Base-by-base conservation (phyloP, 2,113 vertebrate genomes). In the Odontesthes bonariensis region DNA sequence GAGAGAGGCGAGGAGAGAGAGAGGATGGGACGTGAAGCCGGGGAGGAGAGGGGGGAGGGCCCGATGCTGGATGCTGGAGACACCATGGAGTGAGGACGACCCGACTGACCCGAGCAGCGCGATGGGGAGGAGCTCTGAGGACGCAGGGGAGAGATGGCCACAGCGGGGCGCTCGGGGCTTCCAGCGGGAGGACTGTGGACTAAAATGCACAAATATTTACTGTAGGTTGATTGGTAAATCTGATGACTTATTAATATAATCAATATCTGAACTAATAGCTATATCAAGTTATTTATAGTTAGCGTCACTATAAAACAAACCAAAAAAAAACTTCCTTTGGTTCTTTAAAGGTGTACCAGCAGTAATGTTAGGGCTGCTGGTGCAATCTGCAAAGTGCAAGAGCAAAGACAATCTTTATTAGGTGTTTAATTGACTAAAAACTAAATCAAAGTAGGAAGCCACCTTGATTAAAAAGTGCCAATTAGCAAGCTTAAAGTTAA, bases 121-220 rank as follows among this genome's bases (percentile, higher is more conserved):
- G 96, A 96, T 0, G 97, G 96, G 3, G 97, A 97, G 83, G 96
- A 97, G 86, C 87, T 94, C 89, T 97, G 98, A 0, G 95, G 93
- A 65, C 96, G 94, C 78, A 99, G 90, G 0, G 97, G 96, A 0
- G 96, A 96, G 27, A 97, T 92, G 0, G 95, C 95, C 63, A 96
- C 95, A 0, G 95, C 93, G 22, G 96, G 96, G 2, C 96, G 94
- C 70, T 98, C 96, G 0, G 96, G 95, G 16, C 92, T 93, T 31
- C 96, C 95, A 60, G 90, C 91, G 0, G 95, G 88, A 16, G 95
- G 93, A 82, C 93, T 90, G 87, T 97, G 96, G 59, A 96, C 94
- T 95, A 66, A 75, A 76, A 68, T 46, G 80, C 31, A 83, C 32
- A 86, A 14, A 86, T 52, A 85, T 6, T 63, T 38, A 27, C 27